Conservation (phyloP, 35 echinoderm and acorn worm species). For the Strongylocentrotus purpuratus region DNA sequence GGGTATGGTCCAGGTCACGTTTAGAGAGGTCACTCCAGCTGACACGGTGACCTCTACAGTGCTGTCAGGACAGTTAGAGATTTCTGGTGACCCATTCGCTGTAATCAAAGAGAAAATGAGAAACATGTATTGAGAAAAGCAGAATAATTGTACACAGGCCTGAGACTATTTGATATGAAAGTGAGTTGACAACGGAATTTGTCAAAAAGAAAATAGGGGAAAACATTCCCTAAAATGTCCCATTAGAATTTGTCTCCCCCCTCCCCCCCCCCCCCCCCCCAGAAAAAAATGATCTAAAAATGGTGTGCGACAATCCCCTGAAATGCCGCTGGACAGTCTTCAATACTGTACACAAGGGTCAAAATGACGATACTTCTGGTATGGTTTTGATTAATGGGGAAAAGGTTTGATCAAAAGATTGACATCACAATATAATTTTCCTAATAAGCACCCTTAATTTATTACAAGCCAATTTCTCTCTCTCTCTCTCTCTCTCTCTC, state of each 20-base stretch:
- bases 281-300: too few relatives aligned
- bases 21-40: neutral
- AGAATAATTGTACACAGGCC: neutral
- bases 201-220: neutral
- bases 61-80: constrained; percentile 31
- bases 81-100: neutral
- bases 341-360: too few relatives aligned
- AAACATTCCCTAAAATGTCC: neutral
- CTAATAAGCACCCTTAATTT: too few relatives aligned
- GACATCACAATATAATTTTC: too few relatives aligned
- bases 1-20: neutral
- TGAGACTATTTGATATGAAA: neutral
- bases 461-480: too few relatives aligned
- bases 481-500: too few relatives aligned
- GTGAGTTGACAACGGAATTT: neutral
- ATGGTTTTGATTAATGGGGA: too few relatives aligned
- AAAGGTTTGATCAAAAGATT: too few relatives aligned
- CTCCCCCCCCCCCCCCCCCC: neutral
- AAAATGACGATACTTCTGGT: too few relatives aligned
- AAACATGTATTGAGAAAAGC: neutral
- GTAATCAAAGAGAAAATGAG: neutral
- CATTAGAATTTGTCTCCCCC: too few relatives aligned
- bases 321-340: neutral
- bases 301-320: neutral
- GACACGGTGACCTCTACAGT: neutral